phyloP scores from a whole-genome alignment of 2,888 invertebrate species.

The Neuroscelio doddi region DNA sequence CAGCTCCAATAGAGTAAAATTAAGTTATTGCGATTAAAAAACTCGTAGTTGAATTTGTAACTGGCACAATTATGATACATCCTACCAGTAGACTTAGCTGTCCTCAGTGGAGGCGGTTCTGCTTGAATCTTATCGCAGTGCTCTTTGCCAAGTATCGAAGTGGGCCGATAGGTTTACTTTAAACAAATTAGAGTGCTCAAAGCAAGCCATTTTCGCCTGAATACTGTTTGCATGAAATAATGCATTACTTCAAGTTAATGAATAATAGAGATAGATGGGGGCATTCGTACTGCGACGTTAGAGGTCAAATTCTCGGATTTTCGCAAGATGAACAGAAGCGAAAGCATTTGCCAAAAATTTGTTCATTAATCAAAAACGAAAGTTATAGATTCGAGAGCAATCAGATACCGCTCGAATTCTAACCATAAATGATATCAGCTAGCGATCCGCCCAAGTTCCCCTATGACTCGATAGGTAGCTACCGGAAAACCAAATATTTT shows the following conservation, averaged over 20 bases:
- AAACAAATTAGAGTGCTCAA: too few relatives aligned
- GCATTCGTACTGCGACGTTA: slow-evolving; percentile 78
- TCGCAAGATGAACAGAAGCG: slow-evolving; percentile 77
- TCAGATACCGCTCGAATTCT: slow-evolving; percentile 80
- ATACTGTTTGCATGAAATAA: background rate
- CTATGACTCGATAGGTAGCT: slow-evolving; percentile 73
- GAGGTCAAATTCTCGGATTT: slow-evolving; percentile 80
- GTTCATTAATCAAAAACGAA: too few relatives aligned
- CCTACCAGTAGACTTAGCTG: too few relatives aligned
- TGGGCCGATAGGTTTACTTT: too few relatives aligned
- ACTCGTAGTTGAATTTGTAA: too few relatives aligned
- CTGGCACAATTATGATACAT: too few relatives aligned
- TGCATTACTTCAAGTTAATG: slow-evolving; percentile 74
- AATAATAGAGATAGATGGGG: slow-evolving; percentile 78
- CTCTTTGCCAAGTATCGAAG: too few relatives aligned
- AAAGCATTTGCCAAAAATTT: slow-evolving; percentile 81
- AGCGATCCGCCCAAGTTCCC: slow-evolving; percentile 75
- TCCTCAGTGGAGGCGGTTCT: too few relatives aligned
- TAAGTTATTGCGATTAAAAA: too few relatives aligned
- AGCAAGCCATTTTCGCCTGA: too few relatives aligned
- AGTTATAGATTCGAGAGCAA: slow-evolving; percentile 81
- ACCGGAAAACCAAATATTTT: slow-evolving; percentile 79
- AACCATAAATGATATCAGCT: slow-evolving; percentile 76
- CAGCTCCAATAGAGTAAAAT: too few relatives aligned
- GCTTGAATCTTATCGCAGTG: too few relatives aligned